Evolutionary conservation across 1,140 invertebrate genomes (phyloP), one percentile per base, ranked within the genome.

Genomic region (Drosophila funebris): DNA sequence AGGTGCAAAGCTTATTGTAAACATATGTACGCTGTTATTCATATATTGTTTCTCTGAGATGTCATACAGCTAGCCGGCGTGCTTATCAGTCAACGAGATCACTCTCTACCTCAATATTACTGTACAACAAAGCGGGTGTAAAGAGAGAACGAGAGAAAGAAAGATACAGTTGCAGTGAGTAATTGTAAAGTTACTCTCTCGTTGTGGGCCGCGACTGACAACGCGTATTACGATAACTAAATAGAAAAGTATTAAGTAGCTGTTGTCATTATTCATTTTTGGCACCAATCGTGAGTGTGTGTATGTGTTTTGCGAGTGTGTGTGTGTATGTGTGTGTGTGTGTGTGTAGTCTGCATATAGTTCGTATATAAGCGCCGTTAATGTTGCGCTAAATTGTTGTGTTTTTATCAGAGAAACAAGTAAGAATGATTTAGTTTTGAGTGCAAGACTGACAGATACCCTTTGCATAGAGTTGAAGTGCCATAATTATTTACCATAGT

Each of bases 321-420:
- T 18, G 24, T 24, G 14, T n/a, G 24, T 60, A 16, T 33, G 14
- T 63, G 13, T 18, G 1, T 63, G 24, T 29, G 24, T 53, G 8
- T 64, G n/a, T 44, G 18, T 53, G 29, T 57, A 37, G 13, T 67
- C 41, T 48, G 37, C 44, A 31, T 33, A 14, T 54, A 36, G 58
- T 50, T 71, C 13, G 62, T 72, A 58, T 50, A 73, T 62, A 81
- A 88, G 69, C 66, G 67, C 62, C 70, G 74, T 64, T 78, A 81
- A 78, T 87, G 73, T 82, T 48, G 63, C 66, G 74, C 63, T 75
- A 66, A 84, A 78, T 77, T 77, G 69, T 41, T 73, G 68, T 75
- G 56, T 72, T 75, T 52, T 87, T 87, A 87, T 87, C 83, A 82
- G 52, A 71, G 72, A 76, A 60, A 57, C 16, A 36, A 29, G 48